phyloP scores from a whole-genome alignment of 2,888 invertebrate genomes.

The Mechanitis messenoides region DNA sequence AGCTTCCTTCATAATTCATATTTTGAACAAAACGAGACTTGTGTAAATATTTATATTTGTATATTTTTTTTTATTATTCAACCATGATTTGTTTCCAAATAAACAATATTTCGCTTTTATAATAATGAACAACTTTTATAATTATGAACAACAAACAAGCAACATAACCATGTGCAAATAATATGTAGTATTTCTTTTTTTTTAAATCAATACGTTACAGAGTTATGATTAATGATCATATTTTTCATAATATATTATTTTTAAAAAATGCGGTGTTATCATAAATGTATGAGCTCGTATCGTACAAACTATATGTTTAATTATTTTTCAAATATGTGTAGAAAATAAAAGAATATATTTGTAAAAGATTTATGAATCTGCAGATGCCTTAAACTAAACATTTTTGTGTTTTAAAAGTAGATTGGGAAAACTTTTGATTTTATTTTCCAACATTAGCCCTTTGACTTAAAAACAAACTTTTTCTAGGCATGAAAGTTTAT shows the following conservation, averaged over 20 bases:
- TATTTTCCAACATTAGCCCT: conserved; percentile 30
- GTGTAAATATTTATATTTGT: too few species aligned
- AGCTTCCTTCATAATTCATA: too few species aligned
- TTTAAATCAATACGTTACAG: conserved; percentile 1
- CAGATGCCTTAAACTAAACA: conserved; percentile 27
- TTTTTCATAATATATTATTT: background rate
- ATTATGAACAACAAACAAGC: too few species aligned
- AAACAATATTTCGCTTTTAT: too few species aligned
- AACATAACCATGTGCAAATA: too few species aligned
- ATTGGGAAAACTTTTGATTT: conserved; percentile 44
- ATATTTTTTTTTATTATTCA: too few species aligned
- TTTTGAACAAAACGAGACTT: too few species aligned
- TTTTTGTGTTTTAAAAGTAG: conserved; percentile 67
- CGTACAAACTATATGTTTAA: conserved; percentile 34
- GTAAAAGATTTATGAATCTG: conserved; percentile 15
- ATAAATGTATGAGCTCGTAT: conserved; percentile 24
- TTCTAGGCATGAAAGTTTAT: background rate
- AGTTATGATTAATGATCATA: conserved; percentile 12
- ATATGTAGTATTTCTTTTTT: too few species aligned
- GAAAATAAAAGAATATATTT: conserved; percentile 10
- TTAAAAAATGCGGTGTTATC: background rate
- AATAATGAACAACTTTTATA: too few species aligned
- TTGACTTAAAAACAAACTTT: background rate
- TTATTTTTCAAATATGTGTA: conserved; percentile 33
- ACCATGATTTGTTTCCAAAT: too few species aligned